Evolutionary conservation across 2,113 vertebrate genomes (phyloP).

Genomic region (Stomatorhinus ivindoensis): DNA sequence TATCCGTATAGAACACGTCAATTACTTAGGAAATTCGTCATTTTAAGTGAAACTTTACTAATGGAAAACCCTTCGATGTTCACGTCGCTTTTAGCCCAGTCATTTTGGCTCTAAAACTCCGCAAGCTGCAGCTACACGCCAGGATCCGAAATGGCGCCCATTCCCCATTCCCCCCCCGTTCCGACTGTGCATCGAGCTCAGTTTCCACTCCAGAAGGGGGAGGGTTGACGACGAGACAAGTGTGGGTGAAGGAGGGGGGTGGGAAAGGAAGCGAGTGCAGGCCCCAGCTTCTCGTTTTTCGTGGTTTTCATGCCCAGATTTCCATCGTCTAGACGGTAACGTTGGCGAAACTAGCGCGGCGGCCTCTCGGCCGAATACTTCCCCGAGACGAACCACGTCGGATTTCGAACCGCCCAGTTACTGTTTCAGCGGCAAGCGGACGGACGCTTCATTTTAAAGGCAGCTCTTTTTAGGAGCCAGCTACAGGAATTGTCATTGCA

Average conservation of each 20-base stretch:
- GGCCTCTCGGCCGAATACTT: not conserved
- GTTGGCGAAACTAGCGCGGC: not conserved
- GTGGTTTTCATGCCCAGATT: not conserved
- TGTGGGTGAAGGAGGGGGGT: constrained; percentile 12
- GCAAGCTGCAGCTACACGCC: not conserved
- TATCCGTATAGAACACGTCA: not conserved
- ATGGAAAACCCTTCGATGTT: not conserved
- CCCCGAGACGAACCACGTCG: not conserved
- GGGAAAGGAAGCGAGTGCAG: constrained; percentile 17
- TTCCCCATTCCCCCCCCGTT: no score
- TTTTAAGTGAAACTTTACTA: constrained; percentile 9
- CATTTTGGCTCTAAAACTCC: constrained; percentile 35
- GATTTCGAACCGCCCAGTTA: not conserved
- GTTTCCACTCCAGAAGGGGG: constrained; percentile 31
- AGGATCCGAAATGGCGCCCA: constrained; percentile 35
- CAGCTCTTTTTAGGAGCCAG: not conserved
- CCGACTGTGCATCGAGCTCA: constrained; percentile 20
- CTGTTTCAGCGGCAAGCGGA: not conserved
- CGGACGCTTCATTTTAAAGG: not conserved
- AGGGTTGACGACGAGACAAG: constrained; percentile 22
- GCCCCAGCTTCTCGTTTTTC: constrained; percentile 18
- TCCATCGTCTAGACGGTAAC: not conserved
- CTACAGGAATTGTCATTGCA: not conserved
- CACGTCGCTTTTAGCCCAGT: constrained; percentile 39
- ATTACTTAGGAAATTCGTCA: not conserved